A percentile compares a stretch with the other conserved stretches of the same genome.
phyloP scores from a whole-genome alignment of 2,888 invertebrate species.

The Pasiphila rectangulata region DNA sequence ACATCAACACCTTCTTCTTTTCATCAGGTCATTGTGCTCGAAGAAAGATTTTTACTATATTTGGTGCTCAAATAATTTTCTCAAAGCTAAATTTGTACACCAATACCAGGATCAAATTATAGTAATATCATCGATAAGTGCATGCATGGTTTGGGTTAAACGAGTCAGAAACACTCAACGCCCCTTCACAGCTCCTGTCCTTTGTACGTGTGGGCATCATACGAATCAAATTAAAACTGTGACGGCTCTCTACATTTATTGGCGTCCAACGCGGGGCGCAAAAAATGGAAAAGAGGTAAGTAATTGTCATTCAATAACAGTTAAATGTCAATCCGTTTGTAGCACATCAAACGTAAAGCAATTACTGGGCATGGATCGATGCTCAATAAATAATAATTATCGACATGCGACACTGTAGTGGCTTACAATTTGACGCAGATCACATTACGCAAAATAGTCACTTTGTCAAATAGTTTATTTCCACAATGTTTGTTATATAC shows the following conservation, averaged over 20 bases:
- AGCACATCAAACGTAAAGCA: slow-evolving; percentile 14
- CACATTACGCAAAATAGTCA: neutral
- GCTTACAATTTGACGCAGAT: slow-evolving; percentile 8
- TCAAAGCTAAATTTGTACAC: too few relatives aligned
- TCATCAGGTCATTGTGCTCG: too few relatives aligned
- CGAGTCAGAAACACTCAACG: slow-evolving; percentile 56
- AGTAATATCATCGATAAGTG: slow-evolving; percentile 5
- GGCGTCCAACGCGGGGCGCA: slow-evolving; percentile 53
- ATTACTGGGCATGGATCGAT: slow-evolving; percentile 13
- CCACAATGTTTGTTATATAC: neutral
- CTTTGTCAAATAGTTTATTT: neutral
- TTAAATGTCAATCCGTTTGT: slow-evolving; percentile 17
- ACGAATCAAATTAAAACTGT: slow-evolving; percentile 71
- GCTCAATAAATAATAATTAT: slow-evolving; percentile 16
- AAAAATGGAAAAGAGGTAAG: slow-evolving; percentile 30
- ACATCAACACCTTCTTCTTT: too few relatives aligned
- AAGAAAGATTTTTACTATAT: too few relatives aligned
- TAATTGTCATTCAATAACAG: slow-evolving; percentile 25
- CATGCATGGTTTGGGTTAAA: slow-evolving; percentile 31
- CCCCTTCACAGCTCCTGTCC: slow-evolving; percentile 75
- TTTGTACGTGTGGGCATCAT: slow-evolving; percentile 62
- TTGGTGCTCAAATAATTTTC: too few relatives aligned
- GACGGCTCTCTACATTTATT: slow-evolving; percentile 50
- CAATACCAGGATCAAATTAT: too few relatives aligned
- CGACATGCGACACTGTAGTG: neutral